Base-by-base conservation (phyloP, 2,113 vertebrate species). In the Muscicapa adusta region DNA sequence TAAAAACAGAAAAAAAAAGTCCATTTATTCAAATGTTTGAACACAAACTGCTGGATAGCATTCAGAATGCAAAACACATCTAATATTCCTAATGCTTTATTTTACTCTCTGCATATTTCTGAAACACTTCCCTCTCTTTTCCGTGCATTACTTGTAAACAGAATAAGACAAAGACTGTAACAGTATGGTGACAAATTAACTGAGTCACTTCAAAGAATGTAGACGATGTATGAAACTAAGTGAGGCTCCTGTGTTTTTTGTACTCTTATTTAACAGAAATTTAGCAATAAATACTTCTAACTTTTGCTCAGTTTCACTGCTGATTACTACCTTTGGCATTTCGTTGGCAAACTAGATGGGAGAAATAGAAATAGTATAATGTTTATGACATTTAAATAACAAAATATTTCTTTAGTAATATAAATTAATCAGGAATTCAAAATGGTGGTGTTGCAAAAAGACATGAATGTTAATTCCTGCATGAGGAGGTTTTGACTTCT, bases 1-100 rank as follows among this genome's bases (percentile, higher is more conserved):
- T 99, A 97, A 88, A 94, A 97, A 77, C 2, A 48, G 47, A 25
- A 40, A 31, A 28, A 42, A 66, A 78, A 78, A 18, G 22, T 36
- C 51, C 2, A 51, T 45, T 84, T 75, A 65, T 89, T 94, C 48
- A 78, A 77, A 60, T 36, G 17, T 80, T 60, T 87, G 47, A 72
- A 81, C 24, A 86, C 7, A 74, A 73, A 78, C 23, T 63, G 48
- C 29, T 93, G 38, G 47, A n/a, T 4, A 66, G 43, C 26, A 85
- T 86, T 79, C 7, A 81, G 25, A 91, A 92, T 23, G 14, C 47
- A 94, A 60, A 79, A 62, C 14, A 89, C 29, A 25, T 12, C 31
- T 51, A 54, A 43, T 31, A 94, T 42, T 73, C 25, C 57, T 85
- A 67, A 40, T 12, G 17, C 6, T 36, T 36, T 67, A 17, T 45